These are phyloP conservation scores for Drosophila diplacantha DNA, from an alignment of 2,888 invertebrate species.

Conservation along the genomic window DNA sequence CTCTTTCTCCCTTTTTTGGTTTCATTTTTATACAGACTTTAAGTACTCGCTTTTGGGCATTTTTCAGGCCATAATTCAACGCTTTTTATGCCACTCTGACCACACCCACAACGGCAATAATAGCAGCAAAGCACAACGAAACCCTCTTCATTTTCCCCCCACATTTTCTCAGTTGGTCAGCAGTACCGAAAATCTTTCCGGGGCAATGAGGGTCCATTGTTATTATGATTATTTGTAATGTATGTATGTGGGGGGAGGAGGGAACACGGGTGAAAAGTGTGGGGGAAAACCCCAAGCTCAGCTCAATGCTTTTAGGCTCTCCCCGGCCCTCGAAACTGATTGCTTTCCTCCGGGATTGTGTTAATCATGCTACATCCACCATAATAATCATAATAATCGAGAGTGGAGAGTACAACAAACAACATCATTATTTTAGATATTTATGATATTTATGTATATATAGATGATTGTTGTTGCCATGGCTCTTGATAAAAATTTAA, in stretches of 20 bases:
- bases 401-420: slow-evolving; percentile 40
- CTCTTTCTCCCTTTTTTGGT: background rate
- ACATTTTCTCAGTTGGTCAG: slow-evolving; percentile 27
- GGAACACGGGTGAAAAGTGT: background rate
- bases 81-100: slow-evolving; percentile 45
- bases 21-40: slow-evolving; percentile 5
- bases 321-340: slow-evolving; percentile 34
- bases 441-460: slow-evolving; percentile 58
- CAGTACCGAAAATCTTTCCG: slow-evolving; percentile 25
- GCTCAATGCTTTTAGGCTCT: slow-evolving; percentile 59
- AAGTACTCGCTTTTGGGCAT: slow-evolving; percentile 36
- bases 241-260: slow-evolving; percentile 32
- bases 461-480: slow-evolving; percentile 42
- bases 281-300: slow-evolving; percentile 21
- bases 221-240: slow-evolving; percentile 63
- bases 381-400: slow-evolving; percentile 61
- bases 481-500: slow-evolving; percentile 71
- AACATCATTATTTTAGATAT: slow-evolving; percentile 66
- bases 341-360: slow-evolving; percentile 47
- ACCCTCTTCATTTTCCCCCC: slow-evolving; percentile 2
- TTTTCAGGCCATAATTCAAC: slow-evolving; percentile 45
- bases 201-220: slow-evolving; percentile 50
- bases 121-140: slow-evolving; percentile 22
- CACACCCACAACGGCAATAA: slow-evolving; percentile 33
- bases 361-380: slow-evolving; percentile 66